Percentiles rank a stretch among this genome's conserved stretches.
Evolutionary conservation across 2,888 invertebrate genomes (phyloP).

Genomic region (Dorcus parallelipipedus): DNA sequence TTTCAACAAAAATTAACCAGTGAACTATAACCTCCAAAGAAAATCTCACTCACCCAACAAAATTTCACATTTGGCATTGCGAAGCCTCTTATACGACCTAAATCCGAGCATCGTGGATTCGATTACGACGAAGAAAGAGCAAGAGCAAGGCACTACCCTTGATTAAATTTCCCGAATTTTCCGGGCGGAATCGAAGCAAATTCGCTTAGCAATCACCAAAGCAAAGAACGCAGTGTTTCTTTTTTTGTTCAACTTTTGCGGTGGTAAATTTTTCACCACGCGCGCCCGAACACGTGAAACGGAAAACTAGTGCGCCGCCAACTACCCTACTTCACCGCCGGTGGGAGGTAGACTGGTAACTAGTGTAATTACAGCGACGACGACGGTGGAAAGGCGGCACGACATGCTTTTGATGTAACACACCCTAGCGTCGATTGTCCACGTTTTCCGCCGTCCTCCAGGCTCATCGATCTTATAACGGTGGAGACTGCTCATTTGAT

Average conservation of each 20-base stretch:
- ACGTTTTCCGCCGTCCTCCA: background rate
- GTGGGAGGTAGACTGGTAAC: background rate
- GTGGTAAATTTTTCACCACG: no score
- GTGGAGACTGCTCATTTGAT: background rate
- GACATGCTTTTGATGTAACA: background rate
- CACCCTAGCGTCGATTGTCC: background rate
- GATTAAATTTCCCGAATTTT: no score
- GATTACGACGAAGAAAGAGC: no score
- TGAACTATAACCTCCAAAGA: background rate
- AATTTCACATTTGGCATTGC: slow-evolving; percentile 67
- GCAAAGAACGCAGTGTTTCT: no score
- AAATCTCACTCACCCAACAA: slow-evolving; percentile 60
- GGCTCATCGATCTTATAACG: background rate
- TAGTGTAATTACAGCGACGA: background rate
- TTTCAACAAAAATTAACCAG: no score
- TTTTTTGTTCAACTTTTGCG: no score
- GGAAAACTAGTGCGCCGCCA: background rate
- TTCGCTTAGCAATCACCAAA: no score
- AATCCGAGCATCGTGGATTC: slow-evolving; percentile 55
- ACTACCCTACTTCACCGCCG: background rate
- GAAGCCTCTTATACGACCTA: slow-evolving; percentile 60
- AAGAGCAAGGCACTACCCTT: no score
- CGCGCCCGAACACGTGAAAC: background rate
- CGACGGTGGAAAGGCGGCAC: background rate
- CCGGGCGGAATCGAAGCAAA: no score